Evolutionary conservation across 2,113 vertebrate species (phyloP).

Genomic region (Sialia sialis): DNA sequence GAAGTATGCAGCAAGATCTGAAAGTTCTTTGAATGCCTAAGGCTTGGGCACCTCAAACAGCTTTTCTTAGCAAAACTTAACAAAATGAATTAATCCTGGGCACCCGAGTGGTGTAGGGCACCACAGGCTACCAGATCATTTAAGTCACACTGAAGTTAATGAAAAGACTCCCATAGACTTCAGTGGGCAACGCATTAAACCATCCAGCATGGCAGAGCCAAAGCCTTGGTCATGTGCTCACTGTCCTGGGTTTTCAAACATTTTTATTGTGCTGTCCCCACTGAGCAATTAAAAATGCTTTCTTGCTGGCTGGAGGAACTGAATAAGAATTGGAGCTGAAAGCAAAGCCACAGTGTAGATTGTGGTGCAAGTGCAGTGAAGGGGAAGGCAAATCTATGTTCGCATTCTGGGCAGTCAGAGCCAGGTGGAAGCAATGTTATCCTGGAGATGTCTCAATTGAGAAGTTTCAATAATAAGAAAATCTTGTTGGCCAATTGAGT

Average conservation of each 20-base stretch:
- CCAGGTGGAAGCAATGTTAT: neutral
- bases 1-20: neutral
- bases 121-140: neutral
- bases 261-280: neutral
- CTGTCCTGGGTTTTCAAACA: neutral
- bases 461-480: neutral
- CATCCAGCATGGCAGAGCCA: neutral
- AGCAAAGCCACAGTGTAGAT: neutral
- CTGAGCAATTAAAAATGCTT: neutral
- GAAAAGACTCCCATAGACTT: constrained; percentile 8
- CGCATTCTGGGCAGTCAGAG: neutral
- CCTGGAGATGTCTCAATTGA: neutral
- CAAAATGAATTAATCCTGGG: neutral
- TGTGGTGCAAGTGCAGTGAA: fast-evolving
- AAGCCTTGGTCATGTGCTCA: neutral
- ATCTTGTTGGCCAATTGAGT: neutral
- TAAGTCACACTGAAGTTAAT: neutral
- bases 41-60: neutral
- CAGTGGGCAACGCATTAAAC: neutral
- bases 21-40: neutral
- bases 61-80: neutral
- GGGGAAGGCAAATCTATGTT: neutral
- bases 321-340: neutral
- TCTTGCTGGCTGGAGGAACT: neutral
- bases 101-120: neutral